Conservation (phyloP, 2,797 vertebrate species). For the Zenarchopterus dispar region DNA sequence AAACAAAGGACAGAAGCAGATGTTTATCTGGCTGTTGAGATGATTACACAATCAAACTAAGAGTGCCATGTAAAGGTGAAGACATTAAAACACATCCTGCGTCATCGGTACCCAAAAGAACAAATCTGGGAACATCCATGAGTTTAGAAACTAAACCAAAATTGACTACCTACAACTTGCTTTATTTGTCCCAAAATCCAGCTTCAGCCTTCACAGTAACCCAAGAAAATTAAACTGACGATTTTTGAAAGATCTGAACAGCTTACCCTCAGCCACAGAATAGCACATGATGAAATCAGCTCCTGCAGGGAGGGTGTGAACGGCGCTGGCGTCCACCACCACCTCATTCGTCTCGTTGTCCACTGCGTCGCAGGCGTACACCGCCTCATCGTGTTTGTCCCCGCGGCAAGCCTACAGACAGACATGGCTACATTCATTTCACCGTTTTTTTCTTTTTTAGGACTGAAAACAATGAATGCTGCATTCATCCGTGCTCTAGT, state of each 20-base stretch:
- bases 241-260: not conserved
- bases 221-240: not conserved
- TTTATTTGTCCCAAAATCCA: no score
- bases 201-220: not conserved
- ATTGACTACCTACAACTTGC: not conserved
- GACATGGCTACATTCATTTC: not conserved
- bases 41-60: no score
- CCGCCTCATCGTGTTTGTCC: conserved; percentile 84
- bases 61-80: no score
- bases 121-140: not conserved
- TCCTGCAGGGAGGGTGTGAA: conserved; percentile 89
- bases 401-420: conserved; percentile 89
- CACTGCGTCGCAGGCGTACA: conserved; percentile 77
- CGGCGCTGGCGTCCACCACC: conserved; percentile 84
- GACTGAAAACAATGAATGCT: no score
- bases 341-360: conserved; percentile 78
- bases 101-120: no score
- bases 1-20: no score
- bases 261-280: conserved; percentile 91
- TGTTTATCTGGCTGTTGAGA: no score
- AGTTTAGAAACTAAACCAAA: not conserved
- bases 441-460: no score
- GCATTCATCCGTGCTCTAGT: not conserved
- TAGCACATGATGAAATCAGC: conserved; percentile 95
- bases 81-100: no score